Conservation (phyloP, 2,113 vertebrate species). For the Mastomys coucha region DNA sequence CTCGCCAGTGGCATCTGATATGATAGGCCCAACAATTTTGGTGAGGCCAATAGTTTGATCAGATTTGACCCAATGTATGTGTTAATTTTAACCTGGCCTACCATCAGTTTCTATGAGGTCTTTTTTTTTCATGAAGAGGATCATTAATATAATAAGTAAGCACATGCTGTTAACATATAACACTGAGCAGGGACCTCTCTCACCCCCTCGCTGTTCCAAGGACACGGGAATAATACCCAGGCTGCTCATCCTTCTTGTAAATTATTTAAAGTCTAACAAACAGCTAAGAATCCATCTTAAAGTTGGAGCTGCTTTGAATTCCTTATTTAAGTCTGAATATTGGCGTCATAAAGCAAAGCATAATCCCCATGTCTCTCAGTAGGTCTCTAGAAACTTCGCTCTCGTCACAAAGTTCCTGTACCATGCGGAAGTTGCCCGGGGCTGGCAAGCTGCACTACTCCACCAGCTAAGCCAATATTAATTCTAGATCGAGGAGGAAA, state of each 20-base stretch:
- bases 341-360: slow-evolving; percentile 41
- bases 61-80: not conserved
- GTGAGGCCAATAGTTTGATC: not conserved
- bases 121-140: not conserved
- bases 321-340: slow-evolving; percentile 17
- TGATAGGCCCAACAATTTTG: not conserved
- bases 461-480: slow-evolving; percentile 75
- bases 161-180: not conserved
- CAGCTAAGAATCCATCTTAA: not conserved
- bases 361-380: not conserved
- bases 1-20: not conserved
- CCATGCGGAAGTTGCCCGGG: slow-evolving; percentile 16
- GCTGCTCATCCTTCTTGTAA: not conserved
- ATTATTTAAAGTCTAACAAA: not conserved
- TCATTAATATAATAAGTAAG: not conserved
- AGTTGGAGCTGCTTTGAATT: slow-evolving; percentile 33
- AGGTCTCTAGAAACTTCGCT: slow-evolving; percentile 54
- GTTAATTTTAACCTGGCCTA: slow-evolving; percentile 9
- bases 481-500: slow-evolving; percentile 73
- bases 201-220: not conserved
- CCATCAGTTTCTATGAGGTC: not conserved
- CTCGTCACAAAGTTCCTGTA: slow-evolving; percentile 71
- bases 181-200: not conserved
- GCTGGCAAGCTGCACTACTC: slow-evolving; percentile 57
- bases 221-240: not conserved